Evolutionary conservation across 2,113 vertebrate genomes (phyloP), one percentile per base, ranked within the genome.

Genomic region (Myotis brandtii): DNA sequence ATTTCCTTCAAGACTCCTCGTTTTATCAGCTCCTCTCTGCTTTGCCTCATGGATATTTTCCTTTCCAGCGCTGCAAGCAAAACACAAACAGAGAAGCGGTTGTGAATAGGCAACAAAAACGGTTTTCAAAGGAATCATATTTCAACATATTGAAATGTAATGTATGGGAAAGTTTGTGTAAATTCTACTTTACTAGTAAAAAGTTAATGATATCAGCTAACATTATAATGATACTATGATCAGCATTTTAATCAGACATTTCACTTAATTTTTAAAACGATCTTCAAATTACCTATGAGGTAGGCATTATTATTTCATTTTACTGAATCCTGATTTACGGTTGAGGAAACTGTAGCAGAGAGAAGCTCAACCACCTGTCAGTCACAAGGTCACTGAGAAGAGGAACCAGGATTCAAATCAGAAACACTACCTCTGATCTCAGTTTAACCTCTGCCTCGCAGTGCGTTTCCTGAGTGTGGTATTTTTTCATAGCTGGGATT

Each of bases 11-110:
- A 98, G 92, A 99, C 99, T 52, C 99, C 99, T 97, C 99, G 98
- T 97, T 99, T 99, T 98, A 99, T 99, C 96, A 99, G 98, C 97
- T 99, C 99, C 80, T 99, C 99, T 98, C 99, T 98, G 99, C 99
- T 99, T 98, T 99, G 99, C 86, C 99, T 98, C 99, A 99, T 99
- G 2, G 99, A 99, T 98, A 99, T 99, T 98, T 99, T 99, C 98
- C 99, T 99, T 98, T 99, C 99, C 98, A 99, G 98, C 97, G 99
- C 99, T 99, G 98, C n/a, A 93, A 97, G 95, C 91, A 94, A 97
- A 67, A 91, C n/a, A 98, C 52, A 98, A 86, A 73, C 34, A 87
- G 94, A 88, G 92, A 94, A 75, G 83, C n/a, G 82, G 94, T 85
- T 0, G 86, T 91, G 83, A 98, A 89, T 8, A 30, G 1, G 43